A percentile compares a stretch with the other conserved stretches of the same genome.
Evolutionary conservation across 2,888 invertebrate genomes (phyloP).

Genomic region (Drosophila aldrichi): DNA sequence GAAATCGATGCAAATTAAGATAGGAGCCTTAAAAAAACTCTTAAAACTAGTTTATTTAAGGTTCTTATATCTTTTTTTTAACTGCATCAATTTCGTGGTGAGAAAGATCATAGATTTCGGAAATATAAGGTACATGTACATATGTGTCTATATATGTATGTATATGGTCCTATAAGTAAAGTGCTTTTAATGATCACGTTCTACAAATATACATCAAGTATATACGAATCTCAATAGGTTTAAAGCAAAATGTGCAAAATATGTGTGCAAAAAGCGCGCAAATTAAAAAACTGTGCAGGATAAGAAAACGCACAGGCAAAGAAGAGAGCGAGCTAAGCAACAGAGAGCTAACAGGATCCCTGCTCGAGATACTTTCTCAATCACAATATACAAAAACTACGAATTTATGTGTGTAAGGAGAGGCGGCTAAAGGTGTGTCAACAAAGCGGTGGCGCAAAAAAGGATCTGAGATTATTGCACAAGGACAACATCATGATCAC

Average conservation of each 20-base stretch:
- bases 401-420: conserved; percentile 13
- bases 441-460: conserved; percentile 35
- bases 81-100: too few species aligned
- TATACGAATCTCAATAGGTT: too few species aligned
- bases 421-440: conserved; percentile 40
- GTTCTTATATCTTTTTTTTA: too few species aligned
- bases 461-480: conserved; percentile 58
- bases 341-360: conserved; percentile 1
- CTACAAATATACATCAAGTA: too few species aligned
- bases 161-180: too few species aligned
- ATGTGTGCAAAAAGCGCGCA: conserved; percentile 33
- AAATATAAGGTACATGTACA: too few species aligned
- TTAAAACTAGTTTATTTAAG: too few species aligned
- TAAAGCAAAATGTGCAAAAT: not conserved
- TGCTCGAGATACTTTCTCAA: conserved; percentile 18
- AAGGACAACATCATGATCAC: conserved; percentile 71
- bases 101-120: too few species aligned
- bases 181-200: too few species aligned
- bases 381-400: conserved; percentile 1
- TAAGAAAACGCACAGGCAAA: conserved; percentile 36
- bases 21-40: too few species aligned
- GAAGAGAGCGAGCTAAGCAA: not conserved
- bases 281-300: conserved; percentile 30
- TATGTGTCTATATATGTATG: too few species aligned
- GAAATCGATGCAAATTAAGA: not conserved